Evolutionary conservation across 2,113 vertebrate species (phyloP), one percentile per base, ranked within the genome.

Genomic region (Cyphotilapia sp.): DNA sequence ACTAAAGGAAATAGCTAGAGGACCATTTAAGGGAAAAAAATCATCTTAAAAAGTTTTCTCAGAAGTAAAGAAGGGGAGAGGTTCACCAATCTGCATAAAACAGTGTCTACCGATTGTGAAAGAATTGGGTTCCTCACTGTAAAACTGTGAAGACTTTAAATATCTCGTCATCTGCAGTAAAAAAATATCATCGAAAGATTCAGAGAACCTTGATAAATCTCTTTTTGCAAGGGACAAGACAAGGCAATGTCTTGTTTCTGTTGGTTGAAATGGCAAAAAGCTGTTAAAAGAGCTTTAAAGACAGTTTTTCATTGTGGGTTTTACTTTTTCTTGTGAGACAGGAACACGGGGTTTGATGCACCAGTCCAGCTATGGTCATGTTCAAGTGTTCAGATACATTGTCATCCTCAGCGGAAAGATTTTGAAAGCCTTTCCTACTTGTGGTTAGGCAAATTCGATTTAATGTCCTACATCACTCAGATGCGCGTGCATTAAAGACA

Each of bases 391-490:
- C 97, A 96, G 96, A 97, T 97, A 98, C 97, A 90, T 93, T 90
- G 94, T 98, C 96, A 95, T 97, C 97, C 97, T 98, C 97, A 97
- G 98, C 96, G 96, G 97, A 96, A 97, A 97, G 96, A 97, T 96
- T 83, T 96, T 96, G 97, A 97, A 97, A 97, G 93, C 96, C 91
- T 87, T 91, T 97, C 97, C 97, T 98, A 97, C 96, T 94, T 96
- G 96, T 97, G 97, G 97, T 98, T 97, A 98, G 97, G 97, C 97
- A 97, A 97, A 85, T 93, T 92, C 35, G 97, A 97, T 98, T 98
- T 97, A 98, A 98, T 97, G 98, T 98, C 98, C 98, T 98, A 98
- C 97, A 94, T 98, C 97, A 97, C 98, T 99, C 31, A 35, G 31
- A 63, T 11, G 57, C 3, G 9, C 5, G 5, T 61, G 29, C 31